Conservation (phyloP, 2,888 invertebrate species). For the Drosophila fulvimacula region DNA sequence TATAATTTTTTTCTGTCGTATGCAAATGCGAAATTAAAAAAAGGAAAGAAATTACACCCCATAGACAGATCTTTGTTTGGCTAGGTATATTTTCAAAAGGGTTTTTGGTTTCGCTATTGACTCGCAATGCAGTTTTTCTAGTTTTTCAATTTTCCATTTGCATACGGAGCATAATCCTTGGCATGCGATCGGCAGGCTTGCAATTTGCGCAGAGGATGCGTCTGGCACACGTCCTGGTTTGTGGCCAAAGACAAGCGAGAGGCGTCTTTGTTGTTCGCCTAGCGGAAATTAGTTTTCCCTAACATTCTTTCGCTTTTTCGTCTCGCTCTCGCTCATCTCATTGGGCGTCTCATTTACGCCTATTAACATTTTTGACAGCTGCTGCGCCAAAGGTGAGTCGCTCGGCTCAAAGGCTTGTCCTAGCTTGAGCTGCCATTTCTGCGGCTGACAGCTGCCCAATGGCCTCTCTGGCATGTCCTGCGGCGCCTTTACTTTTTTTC, state of each 20-base stretch:
- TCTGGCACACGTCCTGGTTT: conserved; percentile 68
- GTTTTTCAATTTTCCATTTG: conserved; percentile 46
- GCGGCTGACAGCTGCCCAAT: conserved; percentile 69
- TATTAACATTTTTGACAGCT: conserved; percentile 72
- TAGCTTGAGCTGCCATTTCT: conserved; percentile 19
- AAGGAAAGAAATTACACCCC: conserved; percentile 58
- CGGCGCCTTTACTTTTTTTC: conserved; percentile 41
- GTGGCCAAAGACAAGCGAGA: conserved; percentile 38
- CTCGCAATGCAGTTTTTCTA: conserved; percentile 48
- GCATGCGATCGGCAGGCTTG: conserved; percentile 48
- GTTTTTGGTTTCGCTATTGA: conserved; percentile 54
- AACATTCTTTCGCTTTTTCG: not conserved
- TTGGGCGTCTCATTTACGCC: conserved; percentile 79
- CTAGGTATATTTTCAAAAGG: conserved; percentile 59
- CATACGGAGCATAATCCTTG: conserved; percentile 65
- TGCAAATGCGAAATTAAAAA: conserved; percentile 63
- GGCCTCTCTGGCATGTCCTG: conserved; percentile 53
- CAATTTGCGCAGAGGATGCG: conserved; percentile 66
- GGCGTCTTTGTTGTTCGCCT: conserved; percentile 46
- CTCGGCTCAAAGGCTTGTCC: conserved; percentile 66
- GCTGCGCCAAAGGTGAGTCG: conserved; percentile 68
- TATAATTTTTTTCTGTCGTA: conserved; percentile 62
- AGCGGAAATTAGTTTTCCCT: conserved; percentile 74
- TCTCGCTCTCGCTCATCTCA: conserved; percentile 25
- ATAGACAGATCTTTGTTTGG: conserved; percentile 33